Evolutionary conservation across 2,888 invertebrate genomes (phyloP), one percentile per base, ranked within the genome.

Genomic region (Pilophorus perplexus): DNA sequence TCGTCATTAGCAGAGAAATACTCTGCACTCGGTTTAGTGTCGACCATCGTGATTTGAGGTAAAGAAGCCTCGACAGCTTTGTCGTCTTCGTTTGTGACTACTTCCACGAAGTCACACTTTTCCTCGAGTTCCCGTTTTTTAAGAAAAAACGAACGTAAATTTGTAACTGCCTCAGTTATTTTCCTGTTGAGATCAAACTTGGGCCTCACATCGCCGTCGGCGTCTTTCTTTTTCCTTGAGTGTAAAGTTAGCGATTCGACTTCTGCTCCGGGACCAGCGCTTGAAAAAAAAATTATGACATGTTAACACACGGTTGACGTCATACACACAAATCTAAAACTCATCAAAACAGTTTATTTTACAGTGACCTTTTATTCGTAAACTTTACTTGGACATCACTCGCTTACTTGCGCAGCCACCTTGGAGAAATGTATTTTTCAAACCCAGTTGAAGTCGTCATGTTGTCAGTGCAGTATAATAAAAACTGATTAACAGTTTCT

Each of bases 141-240:
- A 22, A 55, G 28, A 18, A 38, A 55, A 23, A 38, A 22, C 6
- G 10, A 18, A 22, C 37, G 4, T 10, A 55, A 55, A 10, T 55
- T 37, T 14, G 3, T 6, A 22, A 55, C 55, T 18, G 55, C 55
- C n/a, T 55, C 37, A 4, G 55, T 38, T 38, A 55, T 55, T 20
- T 55, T 55, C 37, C 38, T 55, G 22, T 28, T 37, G n/a, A 55
- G 55, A 20, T 55, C 55, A 2, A 55, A 20, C 38, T 55, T 55
- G 2, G n/a, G 22, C 16, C 38, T 28, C 4, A 38, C 55, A 12
- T 14, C 20, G 8, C 38, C 38, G 16, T 55, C 55, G 22, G 33
- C 55, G 10, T 16, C 52, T 12, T 33, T 33, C 22, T 23, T 37
- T 18, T 55, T 55, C 20, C 22, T 12, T n/a, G 46, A 22, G 23